A percentile compares a stretch with the other conserved stretches of the same genome.
These are phyloP conservation scores for Batillaria attramentaria DNA, from an alignment of 1,140 invertebrate genomes.

Conservation along the genomic window DNA sequence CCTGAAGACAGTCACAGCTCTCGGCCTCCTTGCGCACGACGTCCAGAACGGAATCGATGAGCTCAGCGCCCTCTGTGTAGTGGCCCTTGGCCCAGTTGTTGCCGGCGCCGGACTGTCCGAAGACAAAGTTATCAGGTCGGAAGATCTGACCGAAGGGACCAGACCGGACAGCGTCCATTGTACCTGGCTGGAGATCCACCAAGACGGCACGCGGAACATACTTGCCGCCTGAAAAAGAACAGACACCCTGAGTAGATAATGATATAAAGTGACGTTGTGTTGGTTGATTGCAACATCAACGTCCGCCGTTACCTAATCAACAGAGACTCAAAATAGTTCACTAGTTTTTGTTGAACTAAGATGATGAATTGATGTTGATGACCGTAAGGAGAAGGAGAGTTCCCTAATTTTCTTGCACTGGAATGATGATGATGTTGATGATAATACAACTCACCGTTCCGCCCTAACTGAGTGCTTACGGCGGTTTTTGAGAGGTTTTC, in stretches of 20 bases:
- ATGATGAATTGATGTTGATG: neutral
- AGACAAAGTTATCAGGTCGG: slow-evolving; percentile 69
- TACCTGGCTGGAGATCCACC: slow-evolving; percentile 77
- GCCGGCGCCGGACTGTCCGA: slow-evolving; percentile 72
- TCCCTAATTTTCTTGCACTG: neutral
- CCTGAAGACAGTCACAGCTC: slow-evolving; percentile 83
- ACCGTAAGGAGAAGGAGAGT: neutral
- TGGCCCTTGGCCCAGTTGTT: slow-evolving; percentile 92
- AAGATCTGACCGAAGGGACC: slow-evolving; percentile 69
- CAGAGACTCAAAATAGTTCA: neutral
- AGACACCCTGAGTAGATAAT: neutral
- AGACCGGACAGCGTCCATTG: slow-evolving; percentile 69
- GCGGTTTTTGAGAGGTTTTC: no score
- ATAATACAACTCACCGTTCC: no score
- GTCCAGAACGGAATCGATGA: slow-evolving; percentile 86
- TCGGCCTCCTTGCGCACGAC: slow-evolving; percentile 90
- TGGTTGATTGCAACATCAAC: no score
- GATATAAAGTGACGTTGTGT: no score
- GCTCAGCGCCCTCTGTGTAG: slow-evolving; percentile 90
- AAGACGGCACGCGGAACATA: slow-evolving; percentile 92
- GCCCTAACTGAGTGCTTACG: no score
- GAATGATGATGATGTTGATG: no score
- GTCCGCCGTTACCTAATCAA: neutral
- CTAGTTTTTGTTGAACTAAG: neutral
- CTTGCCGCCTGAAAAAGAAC: slow-evolving; percentile 76